Conservation (phyloP, 2,888 invertebrate species). For the Gastracanthus pulcherrimus region DNA sequence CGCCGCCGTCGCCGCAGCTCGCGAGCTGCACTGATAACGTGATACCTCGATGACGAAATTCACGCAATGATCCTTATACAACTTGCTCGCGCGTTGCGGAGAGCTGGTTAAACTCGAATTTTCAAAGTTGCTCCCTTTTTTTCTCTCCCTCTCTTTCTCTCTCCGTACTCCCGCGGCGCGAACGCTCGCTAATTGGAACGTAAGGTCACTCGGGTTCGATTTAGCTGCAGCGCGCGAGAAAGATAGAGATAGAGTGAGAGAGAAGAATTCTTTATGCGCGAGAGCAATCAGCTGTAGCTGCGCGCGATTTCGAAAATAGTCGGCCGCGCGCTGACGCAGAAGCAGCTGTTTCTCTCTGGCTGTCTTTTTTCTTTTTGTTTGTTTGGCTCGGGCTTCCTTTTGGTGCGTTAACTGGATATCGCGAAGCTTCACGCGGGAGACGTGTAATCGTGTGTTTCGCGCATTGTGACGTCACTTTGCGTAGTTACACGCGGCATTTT, state of each 20-base stretch:
- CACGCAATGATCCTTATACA: conserved; percentile 48
- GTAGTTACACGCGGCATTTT: conserved; percentile 34
- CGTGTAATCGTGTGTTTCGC: conserved; percentile 4
- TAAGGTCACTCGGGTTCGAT: conserved; percentile 47
- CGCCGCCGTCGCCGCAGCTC: too few relatives aligned
- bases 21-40: too few relatives aligned
- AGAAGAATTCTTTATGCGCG: conserved; percentile 11
- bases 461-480: conserved; percentile 22
- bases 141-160: not conserved
- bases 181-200: conserved; percentile 50
- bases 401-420: not conserved
- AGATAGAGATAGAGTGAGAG: not conserved
- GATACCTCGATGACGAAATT: conserved; percentile 45
- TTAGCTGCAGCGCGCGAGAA: not conserved
- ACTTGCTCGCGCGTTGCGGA: not conserved
- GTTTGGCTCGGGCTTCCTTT: not conserved
- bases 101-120: conserved; percentile 54
- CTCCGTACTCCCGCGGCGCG: not conserved
- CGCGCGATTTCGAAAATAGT: conserved; percentile 38
- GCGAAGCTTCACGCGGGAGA: not conserved
- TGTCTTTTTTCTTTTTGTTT: not conserved
- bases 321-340: not conserved
- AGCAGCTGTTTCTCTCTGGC: not conserved
- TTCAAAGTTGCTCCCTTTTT: conserved; percentile 32
- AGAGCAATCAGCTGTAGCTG: conserved; percentile 39